Evolutionary conservation across 2,888 invertebrate genomes (phyloP).

Genomic region (Philaethria dido): DNA sequence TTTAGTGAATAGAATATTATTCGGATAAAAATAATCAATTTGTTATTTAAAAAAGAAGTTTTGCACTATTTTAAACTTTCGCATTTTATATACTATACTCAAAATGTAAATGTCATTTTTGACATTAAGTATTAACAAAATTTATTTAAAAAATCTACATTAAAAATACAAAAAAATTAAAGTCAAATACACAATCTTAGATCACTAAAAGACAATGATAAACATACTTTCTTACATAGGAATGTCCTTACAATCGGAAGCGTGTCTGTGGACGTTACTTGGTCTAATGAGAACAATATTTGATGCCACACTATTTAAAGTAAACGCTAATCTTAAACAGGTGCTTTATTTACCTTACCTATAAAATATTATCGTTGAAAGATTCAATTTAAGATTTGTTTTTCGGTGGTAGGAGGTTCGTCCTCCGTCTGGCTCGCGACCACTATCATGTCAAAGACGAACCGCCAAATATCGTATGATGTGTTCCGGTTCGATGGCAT

Average conservation of each 20-base stretch:
- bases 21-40: background rate
- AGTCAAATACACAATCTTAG: background rate
- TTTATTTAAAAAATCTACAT: background rate
- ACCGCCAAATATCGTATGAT: no score
- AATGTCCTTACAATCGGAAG: slow-evolving; percentile 77
- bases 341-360: slow-evolving; percentile 49
- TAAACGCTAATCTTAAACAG: slow-evolving; percentile 81
- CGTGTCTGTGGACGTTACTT: slow-evolving; percentile 78
- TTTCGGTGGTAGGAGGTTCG: no score
- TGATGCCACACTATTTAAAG: slow-evolving; percentile 81
- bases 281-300: slow-evolving; percentile 79
- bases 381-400: slow-evolving; percentile 25
- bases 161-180: slow-evolving; percentile 3
- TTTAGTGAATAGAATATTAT: no score
- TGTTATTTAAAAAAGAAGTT: background rate
- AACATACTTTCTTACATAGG: slow-evolving; percentile 75
- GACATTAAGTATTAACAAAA: background rate
- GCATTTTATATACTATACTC: background rate
- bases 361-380: slow-evolving; percentile 34
- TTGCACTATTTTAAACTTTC: background rate
- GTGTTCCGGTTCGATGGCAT: no score
- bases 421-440: no score
- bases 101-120: slow-evolving; percentile 7
- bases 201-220: slow-evolving; percentile 51
- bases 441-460: no score